phyloP scores from a whole-genome alignment of 1,140 invertebrate species.

The Stratiolaelaps scimitus region DNA sequence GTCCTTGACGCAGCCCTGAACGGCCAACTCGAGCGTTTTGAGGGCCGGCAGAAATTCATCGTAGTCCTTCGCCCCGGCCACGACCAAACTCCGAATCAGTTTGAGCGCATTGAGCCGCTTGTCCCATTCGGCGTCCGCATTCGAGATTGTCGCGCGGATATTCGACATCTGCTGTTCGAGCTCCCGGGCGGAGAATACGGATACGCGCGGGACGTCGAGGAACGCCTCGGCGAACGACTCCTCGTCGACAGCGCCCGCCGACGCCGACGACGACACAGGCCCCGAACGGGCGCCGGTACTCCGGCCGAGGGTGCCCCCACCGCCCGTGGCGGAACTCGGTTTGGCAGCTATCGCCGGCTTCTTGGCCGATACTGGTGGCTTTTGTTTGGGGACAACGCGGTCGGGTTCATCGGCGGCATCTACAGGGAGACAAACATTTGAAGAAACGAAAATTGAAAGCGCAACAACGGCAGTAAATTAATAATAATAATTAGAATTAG shows the following conservation, averaged over 20 bases:
- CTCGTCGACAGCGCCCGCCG: slow-evolving; percentile 73
- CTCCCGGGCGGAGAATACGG: slow-evolving; percentile 67
- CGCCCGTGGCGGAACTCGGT: background rate
- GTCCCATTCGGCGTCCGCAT: slow-evolving; percentile 71
- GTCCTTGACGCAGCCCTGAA: slow-evolving; percentile 74
- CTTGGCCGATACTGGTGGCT: slow-evolving; percentile 31
- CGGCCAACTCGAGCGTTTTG: slow-evolving; percentile 62
- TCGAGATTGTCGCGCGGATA: slow-evolving; percentile 59
- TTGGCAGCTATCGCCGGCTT: slow-evolving; percentile 28
- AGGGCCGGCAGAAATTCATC: slow-evolving; percentile 67
- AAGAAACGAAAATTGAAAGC: too few relatives aligned
- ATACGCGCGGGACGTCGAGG: slow-evolving; percentile 64
- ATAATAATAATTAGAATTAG: too few relatives aligned
- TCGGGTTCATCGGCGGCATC: background rate
- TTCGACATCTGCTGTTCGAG: slow-evolving; percentile 66
- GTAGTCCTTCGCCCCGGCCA: slow-evolving; percentile 60
- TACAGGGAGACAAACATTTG: too few relatives aligned
- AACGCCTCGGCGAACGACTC: slow-evolving; percentile 73
- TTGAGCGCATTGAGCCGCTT: slow-evolving; percentile 75
- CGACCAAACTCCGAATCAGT: slow-evolving; percentile 62
- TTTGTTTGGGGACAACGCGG: background rate
- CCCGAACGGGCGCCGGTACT: background rate
- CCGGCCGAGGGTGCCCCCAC: background rate
- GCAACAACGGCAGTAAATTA: too few relatives aligned
- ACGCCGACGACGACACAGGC: background rate